These are phyloP conservation scores for Andrena dorsata DNA, from an alignment of 2,888 invertebrate genomes.

Conservation along the genomic window DNA sequence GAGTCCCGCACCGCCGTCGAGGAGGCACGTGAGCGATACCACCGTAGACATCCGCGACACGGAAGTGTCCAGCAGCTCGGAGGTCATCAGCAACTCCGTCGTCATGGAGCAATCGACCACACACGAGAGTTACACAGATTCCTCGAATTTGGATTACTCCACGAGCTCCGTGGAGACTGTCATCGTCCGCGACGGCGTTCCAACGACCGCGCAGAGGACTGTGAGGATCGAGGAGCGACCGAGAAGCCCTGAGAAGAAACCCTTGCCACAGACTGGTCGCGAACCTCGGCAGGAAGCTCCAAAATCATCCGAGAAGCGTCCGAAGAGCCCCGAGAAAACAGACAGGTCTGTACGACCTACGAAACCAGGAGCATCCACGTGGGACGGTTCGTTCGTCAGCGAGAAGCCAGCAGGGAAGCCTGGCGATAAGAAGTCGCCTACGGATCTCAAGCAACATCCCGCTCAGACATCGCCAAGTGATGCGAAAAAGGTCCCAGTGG, in stretches of 20 bases:
- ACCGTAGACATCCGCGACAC: constrained; percentile 66
- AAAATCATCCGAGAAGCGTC: constrained; percentile 30
- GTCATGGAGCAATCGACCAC: constrained; percentile 66
- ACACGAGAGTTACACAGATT: constrained; percentile 73
- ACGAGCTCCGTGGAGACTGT: constrained; percentile 78
- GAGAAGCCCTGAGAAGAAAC: constrained; percentile 8
- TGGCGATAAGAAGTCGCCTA: constrained; percentile 38
- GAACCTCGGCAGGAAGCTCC: background rate
- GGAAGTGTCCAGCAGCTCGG: constrained; percentile 53
- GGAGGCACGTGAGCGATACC: constrained; percentile 70
- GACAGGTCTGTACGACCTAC: constrained; percentile 72
- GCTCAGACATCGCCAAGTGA: background rate
- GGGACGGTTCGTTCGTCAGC: constrained; percentile 79
- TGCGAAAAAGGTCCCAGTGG: background rate
- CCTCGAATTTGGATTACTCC: constrained; percentile 73
- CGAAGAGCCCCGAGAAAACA: constrained; percentile 67
- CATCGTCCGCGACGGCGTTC: constrained; percentile 76
- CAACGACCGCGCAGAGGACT: constrained; percentile 60
- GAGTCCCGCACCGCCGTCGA: constrained; percentile 17
- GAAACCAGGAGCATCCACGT: constrained; percentile 79
- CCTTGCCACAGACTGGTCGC: background rate
- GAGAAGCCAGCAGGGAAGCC: constrained; percentile 71
- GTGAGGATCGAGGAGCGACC: constrained; percentile 41
- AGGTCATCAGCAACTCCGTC: constrained; percentile 63
- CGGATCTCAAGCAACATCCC: constrained; percentile 13